Conservation (phyloP, 2,113 vertebrate species). For the Triplophysa rosa region DNA sequence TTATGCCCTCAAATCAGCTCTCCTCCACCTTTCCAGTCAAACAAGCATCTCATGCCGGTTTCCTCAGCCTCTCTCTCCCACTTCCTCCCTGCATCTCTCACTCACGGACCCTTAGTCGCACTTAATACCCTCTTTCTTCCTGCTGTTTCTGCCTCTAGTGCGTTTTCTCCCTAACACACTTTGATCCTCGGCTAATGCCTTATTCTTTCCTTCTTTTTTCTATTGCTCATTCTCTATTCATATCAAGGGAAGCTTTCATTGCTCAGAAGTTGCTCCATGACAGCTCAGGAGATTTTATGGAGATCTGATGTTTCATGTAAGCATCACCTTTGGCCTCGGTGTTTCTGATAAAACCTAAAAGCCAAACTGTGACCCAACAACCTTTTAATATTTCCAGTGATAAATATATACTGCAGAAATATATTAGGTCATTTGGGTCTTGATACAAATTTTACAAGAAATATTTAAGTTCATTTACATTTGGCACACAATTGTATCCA, state of each 20-base stretch:
- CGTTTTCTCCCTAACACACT: slow-evolving; percentile 48
- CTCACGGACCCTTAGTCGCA: slow-evolving; percentile 15
- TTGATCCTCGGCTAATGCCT: slow-evolving; percentile 72
- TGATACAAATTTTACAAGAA: too few species aligned
- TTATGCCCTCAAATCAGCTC: slow-evolving; percentile 39
- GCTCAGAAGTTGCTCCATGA: slow-evolving; percentile 29
- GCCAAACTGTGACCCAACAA: too few species aligned
- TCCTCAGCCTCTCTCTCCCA: not conserved
- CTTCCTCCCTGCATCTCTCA: slow-evolving; percentile 31
- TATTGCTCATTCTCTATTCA: slow-evolving; percentile 58
- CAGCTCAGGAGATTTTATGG: too few species aligned
- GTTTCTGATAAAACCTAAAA: too few species aligned
- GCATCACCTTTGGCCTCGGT: too few species aligned
- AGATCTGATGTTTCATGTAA: too few species aligned
- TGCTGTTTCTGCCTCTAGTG: slow-evolving; percentile 26
- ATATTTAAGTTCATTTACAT: too few species aligned
- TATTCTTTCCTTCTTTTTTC: slow-evolving; percentile 64
- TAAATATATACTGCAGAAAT: too few species aligned
- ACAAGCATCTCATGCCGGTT: slow-evolving; percentile 62
- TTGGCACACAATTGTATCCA: too few species aligned
- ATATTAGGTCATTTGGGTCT: too few species aligned
- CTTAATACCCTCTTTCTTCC: slow-evolving; percentile 30
- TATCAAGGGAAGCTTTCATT: slow-evolving; percentile 47
- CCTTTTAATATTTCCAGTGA: too few species aligned
- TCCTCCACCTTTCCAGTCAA: slow-evolving; percentile 32